phyloP scores from a whole-genome alignment of 2,888 invertebrate genomes.

The Lycaena phlaeas region DNA sequence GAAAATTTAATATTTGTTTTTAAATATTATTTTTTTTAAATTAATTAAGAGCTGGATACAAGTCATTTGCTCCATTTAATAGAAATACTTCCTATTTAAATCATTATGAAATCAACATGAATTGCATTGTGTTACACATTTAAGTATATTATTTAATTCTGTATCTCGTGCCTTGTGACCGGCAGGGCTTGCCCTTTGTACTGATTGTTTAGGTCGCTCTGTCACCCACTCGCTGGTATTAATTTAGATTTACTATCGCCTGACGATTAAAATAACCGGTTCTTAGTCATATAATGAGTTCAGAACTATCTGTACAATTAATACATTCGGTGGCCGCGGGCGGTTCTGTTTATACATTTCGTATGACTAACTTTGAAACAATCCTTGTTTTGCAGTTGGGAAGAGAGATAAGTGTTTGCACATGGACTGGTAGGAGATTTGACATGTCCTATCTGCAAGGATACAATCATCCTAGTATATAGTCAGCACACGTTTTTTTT shows the following conservation, averaged over 20 bases:
- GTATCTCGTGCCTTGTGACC: no score
- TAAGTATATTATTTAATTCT: no score
- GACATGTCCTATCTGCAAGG: no score
- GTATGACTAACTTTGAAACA: not conserved
- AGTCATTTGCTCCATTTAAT: no score
- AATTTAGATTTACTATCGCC: slow-evolving; percentile 56
- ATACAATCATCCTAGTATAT: no score
- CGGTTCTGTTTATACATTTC: slow-evolving; percentile 9
- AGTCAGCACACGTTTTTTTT: no score
- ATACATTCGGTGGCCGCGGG: slow-evolving; percentile 23
- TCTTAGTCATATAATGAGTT: slow-evolving; percentile 31
- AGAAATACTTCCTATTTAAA: no score
- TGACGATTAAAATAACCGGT: slow-evolving; percentile 33
- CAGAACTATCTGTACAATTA: slow-evolving; percentile 26
- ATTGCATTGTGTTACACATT: no score
- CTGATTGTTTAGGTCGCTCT: slow-evolving; percentile 51
- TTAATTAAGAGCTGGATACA: no score
- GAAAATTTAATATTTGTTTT: no score
- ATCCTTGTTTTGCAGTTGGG: not conserved
- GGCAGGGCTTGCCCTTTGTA: slow-evolving; percentile 39
- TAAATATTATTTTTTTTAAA: no score
- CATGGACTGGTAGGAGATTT: not conserved
- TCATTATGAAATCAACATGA: no score
- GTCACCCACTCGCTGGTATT: slow-evolving; percentile 59
- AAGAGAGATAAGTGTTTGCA: not conserved